Evolutionary conservation across 2,797 vertebrate genomes (phyloP).

Genomic region (Sylvia borin): DNA sequence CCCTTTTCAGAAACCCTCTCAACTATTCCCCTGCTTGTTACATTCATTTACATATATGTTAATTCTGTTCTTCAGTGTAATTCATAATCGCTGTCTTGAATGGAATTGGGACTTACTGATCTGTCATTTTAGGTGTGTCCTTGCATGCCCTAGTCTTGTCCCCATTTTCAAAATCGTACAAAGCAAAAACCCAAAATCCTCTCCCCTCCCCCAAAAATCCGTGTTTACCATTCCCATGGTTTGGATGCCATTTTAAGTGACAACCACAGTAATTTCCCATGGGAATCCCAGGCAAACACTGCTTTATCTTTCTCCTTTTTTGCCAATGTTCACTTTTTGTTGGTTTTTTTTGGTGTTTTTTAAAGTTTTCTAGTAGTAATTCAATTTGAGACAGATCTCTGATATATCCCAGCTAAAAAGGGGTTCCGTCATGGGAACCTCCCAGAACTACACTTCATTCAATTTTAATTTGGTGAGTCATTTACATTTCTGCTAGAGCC

Average conservation of each 20-base stretch:
- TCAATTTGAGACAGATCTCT: background rate
- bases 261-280: background rate
- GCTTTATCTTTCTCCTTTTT: background rate
- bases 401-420: background rate
- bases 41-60: background rate
- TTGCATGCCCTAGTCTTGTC: background rate
- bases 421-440: background rate
- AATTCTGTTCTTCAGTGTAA: background rate
- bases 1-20: background rate
- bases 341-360: background rate
- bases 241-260: background rate
- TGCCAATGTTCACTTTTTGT: background rate
- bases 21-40: background rate
- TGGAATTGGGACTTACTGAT: background rate
- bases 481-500: background rate
- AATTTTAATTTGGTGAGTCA: background rate
- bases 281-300: background rate
- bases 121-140: background rate
- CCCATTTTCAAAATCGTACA: background rate
- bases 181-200: accelerated
- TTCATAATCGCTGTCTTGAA: background rate
- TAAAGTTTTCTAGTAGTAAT: background rate
- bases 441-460: background rate
- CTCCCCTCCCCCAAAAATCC: background rate
- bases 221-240: background rate